phyloP scores from a whole-genome alignment of 1,140 invertebrate genomes.

The Probaryconus sp. region DNA sequence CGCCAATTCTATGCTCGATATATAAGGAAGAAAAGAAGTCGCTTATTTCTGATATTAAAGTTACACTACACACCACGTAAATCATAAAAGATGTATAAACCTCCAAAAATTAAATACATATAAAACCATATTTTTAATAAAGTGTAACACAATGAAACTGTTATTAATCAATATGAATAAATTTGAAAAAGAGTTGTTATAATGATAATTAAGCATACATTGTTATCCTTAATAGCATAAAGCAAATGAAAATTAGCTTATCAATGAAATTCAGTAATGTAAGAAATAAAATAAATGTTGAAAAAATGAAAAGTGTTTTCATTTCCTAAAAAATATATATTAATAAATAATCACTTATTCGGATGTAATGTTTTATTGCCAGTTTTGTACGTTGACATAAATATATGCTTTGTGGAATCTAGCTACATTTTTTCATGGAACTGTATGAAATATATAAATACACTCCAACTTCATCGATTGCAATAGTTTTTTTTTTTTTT shows the following conservation, averaged over 20 bases:
- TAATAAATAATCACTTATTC: conserved; percentile 44
- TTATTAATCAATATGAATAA: too few species aligned
- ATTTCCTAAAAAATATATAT: background rate
- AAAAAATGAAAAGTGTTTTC: background rate
- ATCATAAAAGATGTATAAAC: too few species aligned
- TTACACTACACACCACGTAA: background rate
- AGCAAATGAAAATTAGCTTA: too few species aligned
- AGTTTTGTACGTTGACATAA: conserved; percentile 53
- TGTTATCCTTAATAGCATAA: too few species aligned
- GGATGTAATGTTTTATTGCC: conserved; percentile 64
- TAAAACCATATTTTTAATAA: too few species aligned
- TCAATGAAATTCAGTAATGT: too few species aligned
- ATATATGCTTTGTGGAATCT: conserved; percentile 14
- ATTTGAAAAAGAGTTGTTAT: too few species aligned
- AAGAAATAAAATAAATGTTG: too few species aligned
- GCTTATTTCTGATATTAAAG: too few species aligned
- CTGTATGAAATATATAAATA: conserved; percentile 1
- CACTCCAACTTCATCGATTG: background rate
- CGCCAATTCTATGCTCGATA: conserved; percentile 26
- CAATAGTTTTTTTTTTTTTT: background rate
- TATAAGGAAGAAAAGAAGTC: conserved; percentile 5
- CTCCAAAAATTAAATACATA: too few species aligned
- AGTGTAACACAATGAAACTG: too few species aligned
- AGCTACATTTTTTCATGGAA: conserved; percentile 11
- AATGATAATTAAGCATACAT: too few species aligned